Percentiles rank a stretch among this genome's conserved stretches.
Conservation (phyloP, 2,113 vertebrate genomes). For the Casuarius casuarius region DNA sequence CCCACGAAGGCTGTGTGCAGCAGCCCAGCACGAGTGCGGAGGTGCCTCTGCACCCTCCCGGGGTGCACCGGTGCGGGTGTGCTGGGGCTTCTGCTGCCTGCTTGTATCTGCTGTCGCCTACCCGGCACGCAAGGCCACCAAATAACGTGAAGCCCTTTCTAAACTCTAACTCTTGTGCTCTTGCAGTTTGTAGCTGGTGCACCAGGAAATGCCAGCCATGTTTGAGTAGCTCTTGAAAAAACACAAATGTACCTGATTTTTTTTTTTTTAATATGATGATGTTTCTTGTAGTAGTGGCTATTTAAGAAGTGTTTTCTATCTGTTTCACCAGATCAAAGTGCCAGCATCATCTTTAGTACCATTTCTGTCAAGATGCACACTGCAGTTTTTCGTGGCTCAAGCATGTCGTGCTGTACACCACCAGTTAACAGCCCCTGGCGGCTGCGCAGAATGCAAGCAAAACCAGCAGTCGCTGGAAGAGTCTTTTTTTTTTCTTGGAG, state of each 20-base stretch:
- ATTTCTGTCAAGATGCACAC: background rate
- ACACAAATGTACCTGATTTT: background rate
- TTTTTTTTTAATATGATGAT: background rate
- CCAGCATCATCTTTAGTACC: background rate
- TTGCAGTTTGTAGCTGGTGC: background rate
- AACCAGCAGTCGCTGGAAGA: background rate
- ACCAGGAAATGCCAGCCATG: background rate
- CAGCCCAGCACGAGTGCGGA: too few species aligned
- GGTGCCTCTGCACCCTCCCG: too few species aligned
- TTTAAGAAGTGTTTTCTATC: background rate
- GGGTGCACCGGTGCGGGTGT: too few species aligned
- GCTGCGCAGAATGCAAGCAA: background rate
- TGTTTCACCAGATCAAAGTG: background rate
- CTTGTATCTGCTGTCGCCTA: too few species aligned
- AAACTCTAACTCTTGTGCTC: background rate
- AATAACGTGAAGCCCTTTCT: background rate
- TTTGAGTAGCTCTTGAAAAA: background rate
- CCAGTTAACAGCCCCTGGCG: background rate
- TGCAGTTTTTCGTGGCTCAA: background rate
- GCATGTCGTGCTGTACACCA: background rate
- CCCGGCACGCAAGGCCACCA: background rate
- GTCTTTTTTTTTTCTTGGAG: background rate
- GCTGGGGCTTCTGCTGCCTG: too few species aligned
- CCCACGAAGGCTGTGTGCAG: too few species aligned
- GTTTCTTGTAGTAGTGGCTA: background rate